phyloP scores from a whole-genome alignment of 1,140 invertebrate species.

The Cydia amplana region DNA sequence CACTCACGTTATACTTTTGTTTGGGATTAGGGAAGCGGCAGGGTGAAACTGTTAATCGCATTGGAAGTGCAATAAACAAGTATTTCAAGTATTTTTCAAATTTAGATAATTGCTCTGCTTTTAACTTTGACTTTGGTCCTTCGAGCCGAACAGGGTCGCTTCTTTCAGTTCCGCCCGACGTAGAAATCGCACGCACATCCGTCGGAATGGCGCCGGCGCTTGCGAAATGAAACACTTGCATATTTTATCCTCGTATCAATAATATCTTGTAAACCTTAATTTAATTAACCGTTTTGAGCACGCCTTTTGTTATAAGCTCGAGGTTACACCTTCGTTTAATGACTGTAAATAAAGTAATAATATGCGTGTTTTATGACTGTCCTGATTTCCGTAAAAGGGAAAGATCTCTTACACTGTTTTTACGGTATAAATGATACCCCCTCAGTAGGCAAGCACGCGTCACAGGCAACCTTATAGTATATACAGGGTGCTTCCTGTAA shows the following conservation, averaged over 20 bases:
- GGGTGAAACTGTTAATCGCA: no score
- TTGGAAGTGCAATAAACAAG: no score
- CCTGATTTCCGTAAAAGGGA: slow-evolving; percentile 28
- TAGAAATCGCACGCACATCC: slow-evolving; percentile 26
- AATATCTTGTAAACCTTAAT: slow-evolving; percentile 22
- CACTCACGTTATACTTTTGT: no score
- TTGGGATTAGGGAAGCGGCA: no score
- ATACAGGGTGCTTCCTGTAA: no score
- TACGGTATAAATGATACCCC: no score
- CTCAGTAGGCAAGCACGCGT: no score
- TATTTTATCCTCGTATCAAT: slow-evolving; percentile 4
- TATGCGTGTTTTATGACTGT: slow-evolving; percentile 1
- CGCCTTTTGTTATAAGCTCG: slow-evolving; percentile 14
- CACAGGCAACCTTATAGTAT: no score
- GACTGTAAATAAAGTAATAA: slow-evolving; percentile 41
- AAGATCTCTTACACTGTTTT: no score
- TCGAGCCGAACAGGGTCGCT: background rate
- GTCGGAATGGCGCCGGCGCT: slow-evolving; percentile 27
- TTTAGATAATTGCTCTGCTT: background rate
- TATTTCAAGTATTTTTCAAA: background rate
- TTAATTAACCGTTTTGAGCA: slow-evolving; percentile 18
- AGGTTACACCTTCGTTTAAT: background rate
- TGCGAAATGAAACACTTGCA: slow-evolving; percentile 26
- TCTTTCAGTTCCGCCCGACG: slow-evolving; percentile 20
- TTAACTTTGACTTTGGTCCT: slow-evolving; percentile 26